Evolutionary conservation across 2,113 vertebrate species (phyloP).

Genomic region (Phrynocephalus versicolor): DNA sequence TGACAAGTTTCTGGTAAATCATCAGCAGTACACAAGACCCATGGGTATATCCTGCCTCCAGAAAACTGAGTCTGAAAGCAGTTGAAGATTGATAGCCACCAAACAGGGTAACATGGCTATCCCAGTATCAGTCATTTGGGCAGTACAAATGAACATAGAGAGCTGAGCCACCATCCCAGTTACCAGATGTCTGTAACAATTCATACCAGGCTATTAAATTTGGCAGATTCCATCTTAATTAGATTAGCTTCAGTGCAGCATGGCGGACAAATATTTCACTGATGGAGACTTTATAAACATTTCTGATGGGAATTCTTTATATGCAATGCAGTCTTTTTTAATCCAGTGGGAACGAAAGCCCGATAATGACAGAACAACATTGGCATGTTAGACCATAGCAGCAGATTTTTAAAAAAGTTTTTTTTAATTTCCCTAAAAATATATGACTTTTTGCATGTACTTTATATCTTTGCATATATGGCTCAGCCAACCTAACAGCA

Average conservation of each 20-base stretch:
- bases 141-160: slow-evolving; percentile 71
- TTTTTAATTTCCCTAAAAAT: slow-evolving; percentile 68
- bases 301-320: slow-evolving; percentile 82
- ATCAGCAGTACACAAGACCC: slow-evolving; percentile 34
- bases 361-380: slow-evolving; percentile 67
- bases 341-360: slow-evolving; percentile 54
- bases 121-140: slow-evolving; percentile 71
- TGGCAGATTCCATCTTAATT: slow-evolving; percentile 83
- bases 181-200: slow-evolving; percentile 81
- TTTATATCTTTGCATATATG: slow-evolving; percentile 56
- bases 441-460: fast-evolving
- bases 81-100: slow-evolving; percentile 38
- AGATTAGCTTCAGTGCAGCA: slow-evolving; percentile 81
- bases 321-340: slow-evolving; percentile 72
- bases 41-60: slow-evolving; percentile 30
- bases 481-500: slow-evolving; percentile 48
- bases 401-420: slow-evolving; percentile 62
- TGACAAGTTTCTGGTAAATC: slow-evolving; percentile 22
- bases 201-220: slow-evolving; percentile 83
- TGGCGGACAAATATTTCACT: slow-evolving; percentile 72
- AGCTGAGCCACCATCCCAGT: slow-evolving; percentile 72
- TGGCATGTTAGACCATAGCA: slow-evolving; percentile 67
- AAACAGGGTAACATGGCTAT: slow-evolving; percentile 51
- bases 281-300: slow-evolving; percentile 77
- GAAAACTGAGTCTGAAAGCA: slow-evolving; percentile 41